Percentiles rank a stretch among this genome's conserved stretches.
Conservation (phyloP, 2,888 invertebrate genomes). For the Leptinotarsa haldemani region DNA sequence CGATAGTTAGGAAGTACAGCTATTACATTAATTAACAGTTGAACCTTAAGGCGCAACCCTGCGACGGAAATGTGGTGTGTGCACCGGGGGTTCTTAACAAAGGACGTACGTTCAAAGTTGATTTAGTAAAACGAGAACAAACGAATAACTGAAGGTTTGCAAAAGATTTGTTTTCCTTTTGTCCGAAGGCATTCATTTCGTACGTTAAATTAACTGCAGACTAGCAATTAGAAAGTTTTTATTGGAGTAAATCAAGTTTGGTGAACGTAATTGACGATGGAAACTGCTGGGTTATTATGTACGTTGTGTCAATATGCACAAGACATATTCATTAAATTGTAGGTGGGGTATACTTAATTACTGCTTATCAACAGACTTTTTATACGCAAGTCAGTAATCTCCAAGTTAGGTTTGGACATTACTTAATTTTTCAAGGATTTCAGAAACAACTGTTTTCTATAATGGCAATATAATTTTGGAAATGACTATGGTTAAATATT, state of each 20-base stretch:
- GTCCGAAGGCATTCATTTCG: slow-evolving; percentile 33
- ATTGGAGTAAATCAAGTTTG: neutral
- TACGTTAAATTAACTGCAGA: slow-evolving; percentile 31
- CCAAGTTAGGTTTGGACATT: too few species aligned
- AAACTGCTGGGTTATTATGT: neutral
- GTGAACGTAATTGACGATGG: neutral
- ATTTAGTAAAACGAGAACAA: slow-evolving; percentile 11
- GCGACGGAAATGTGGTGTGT: slow-evolving; percentile 24
- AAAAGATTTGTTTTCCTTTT: slow-evolving; percentile 36
- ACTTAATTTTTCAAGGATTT: too few species aligned
- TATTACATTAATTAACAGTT: slow-evolving; percentile 26
- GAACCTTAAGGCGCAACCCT: slow-evolving; percentile 13
- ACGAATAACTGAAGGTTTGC: slow-evolving; percentile 30
- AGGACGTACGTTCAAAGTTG: slow-evolving; percentile 22
- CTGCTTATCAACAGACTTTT: too few species aligned
- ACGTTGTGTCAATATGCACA: neutral
- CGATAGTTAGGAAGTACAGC: slow-evolving; percentile 20
- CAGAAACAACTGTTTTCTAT: too few species aligned
- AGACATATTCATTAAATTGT: neutral
- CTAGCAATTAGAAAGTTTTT: slow-evolving; percentile 38
- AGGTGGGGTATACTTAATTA: neutral
- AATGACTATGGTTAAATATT: too few species aligned
- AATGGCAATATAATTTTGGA: too few species aligned
- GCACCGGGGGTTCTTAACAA: slow-evolving; percentile 18
- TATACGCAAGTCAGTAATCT: too few species aligned